Evolutionary conservation across 2,797 vertebrate species (phyloP), one percentile per base, ranked within the genome.

Genomic region (Anguilla obscura): DNA sequence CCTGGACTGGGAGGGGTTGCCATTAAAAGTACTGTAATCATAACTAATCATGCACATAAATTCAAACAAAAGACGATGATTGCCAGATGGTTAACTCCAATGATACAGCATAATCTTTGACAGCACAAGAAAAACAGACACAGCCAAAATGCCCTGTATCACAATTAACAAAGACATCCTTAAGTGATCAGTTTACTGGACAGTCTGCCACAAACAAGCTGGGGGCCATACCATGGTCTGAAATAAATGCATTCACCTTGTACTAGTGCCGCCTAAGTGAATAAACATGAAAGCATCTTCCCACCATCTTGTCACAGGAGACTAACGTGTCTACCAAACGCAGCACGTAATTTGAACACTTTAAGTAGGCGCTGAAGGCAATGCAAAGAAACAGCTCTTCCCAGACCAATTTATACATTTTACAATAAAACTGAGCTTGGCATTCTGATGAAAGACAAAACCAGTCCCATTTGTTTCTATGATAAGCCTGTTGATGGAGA

Each of bases 261-360:
- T 69, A 4, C 86, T 10, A 76, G 86, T 52, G 36, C 18, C 30
- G n/a, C 56, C n/a, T 84, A 6, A 83, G 14, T 82, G 79, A 50
- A 45, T 10, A 33, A 79, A 79, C 33, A 79, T 79, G 74, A 79
- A 79, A 79, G 74, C 33, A 79, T 21, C 16, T 79, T 79, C 36
- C 33, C 14, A 18, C 33, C 4, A 79, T 7, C 1, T 27, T 33
- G 9, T 71, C 10, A 45, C 16, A 18, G 33, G 71, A 16, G 30
- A 76, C 71, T 76, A 76, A 76, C 36, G 71, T 36, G 71, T 36
- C 71, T 36, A 36, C 30, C 71, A 76, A 36, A 76, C 30, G 36
- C 4, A 18, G 33, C 71, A 76, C 5, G 36, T 76, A 36, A 16
- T 40, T 79, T 79, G 36, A 74, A 33, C 74, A 79, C 36, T 21